Evolutionary conservation across 2,113 vertebrate genomes (phyloP).

Genomic region (Burhinus oedicnemus): DNA sequence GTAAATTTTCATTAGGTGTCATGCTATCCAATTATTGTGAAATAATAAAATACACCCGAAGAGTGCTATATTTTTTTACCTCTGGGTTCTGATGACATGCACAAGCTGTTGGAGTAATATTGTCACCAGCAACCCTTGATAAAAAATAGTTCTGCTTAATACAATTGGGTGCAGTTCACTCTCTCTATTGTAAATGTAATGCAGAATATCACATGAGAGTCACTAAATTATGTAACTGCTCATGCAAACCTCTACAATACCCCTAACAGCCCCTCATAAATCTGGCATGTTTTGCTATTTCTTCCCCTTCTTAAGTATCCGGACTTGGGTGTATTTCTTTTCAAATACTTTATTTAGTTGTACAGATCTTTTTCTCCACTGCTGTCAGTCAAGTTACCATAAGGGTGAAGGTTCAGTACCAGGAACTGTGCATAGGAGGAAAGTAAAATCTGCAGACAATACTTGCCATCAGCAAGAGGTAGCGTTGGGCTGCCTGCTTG

Average conservation of each 20-base stretch:
- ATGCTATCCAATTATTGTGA: background rate
- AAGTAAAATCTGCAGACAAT: constrained; percentile 7
- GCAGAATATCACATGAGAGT: constrained; percentile 16
- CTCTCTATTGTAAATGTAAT: constrained; percentile 1
- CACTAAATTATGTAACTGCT: constrained; percentile 34
- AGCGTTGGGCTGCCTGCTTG: background rate
- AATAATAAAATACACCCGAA: constrained; percentile 23
- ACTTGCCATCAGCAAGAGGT: background rate
- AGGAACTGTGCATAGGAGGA: background rate
- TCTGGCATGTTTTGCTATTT: constrained; percentile 35
- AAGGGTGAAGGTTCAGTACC: background rate
- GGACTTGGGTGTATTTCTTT: background rate
- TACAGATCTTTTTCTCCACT: background rate
- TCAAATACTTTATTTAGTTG: background rate
- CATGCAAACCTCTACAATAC: background rate
- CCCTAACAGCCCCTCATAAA: background rate
- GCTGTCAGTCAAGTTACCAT: background rate
- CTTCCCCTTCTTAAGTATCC: background rate
- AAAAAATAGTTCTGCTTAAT: constrained; percentile 3
- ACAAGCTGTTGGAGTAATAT: background rate
- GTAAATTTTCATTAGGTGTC: constrained; percentile 28
- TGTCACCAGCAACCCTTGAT: background rate
- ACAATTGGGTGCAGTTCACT: background rate
- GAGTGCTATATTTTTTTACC: background rate
- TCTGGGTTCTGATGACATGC: background rate